phyloP scores from a whole-genome alignment of 1,140 invertebrate genomes.

The Phthorimaea operculella region DNA sequence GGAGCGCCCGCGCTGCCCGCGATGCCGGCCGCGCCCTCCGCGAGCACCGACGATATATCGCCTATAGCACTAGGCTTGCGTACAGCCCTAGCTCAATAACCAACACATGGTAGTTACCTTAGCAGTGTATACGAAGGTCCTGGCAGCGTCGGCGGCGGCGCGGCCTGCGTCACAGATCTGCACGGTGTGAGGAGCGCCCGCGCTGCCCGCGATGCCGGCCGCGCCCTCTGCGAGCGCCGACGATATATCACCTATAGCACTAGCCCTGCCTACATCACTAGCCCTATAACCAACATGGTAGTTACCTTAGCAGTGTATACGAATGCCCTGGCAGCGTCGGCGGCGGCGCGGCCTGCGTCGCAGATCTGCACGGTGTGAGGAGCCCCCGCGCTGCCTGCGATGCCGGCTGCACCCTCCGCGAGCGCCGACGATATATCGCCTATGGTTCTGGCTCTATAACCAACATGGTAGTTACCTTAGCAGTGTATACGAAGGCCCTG shows the following conservation, averaged over 20 bases:
- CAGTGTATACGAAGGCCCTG: conserved; percentile 26
- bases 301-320: conserved; percentile 34
- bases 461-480: conserved; percentile 22
- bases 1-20: neutral
- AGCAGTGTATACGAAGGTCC: conserved; percentile 27
- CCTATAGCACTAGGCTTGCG: too few relatives aligned
- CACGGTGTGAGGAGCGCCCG: neutral
- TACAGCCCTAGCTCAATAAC: conserved; percentile 22
- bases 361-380: conserved; percentile 11
- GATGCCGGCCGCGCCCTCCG: conserved; percentile 10
- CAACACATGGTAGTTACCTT: conserved; percentile 21
- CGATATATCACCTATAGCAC: too few relatives aligned
- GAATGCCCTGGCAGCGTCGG: conserved; percentile 22
- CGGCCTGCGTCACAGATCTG: conserved; percentile 16
- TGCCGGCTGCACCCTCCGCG: conserved; percentile 10
- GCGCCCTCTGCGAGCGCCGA: conserved; percentile 18
- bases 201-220: conserved; percentile 1
- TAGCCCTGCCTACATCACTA: too few relatives aligned
- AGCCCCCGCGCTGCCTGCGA: neutral
- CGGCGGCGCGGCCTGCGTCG: conserved; percentile 13
- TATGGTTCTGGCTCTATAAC: conserved; percentile 23
- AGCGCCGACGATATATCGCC: conserved; percentile 27
- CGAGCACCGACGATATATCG: conserved; percentile 24
- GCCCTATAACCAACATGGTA: too few relatives aligned
- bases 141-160: conserved; percentile 18